Evolutionary conservation across 2,113 vertebrate genomes (phyloP), one percentile per base, ranked within the genome.

Genomic region (Sitta europaea): DNA sequence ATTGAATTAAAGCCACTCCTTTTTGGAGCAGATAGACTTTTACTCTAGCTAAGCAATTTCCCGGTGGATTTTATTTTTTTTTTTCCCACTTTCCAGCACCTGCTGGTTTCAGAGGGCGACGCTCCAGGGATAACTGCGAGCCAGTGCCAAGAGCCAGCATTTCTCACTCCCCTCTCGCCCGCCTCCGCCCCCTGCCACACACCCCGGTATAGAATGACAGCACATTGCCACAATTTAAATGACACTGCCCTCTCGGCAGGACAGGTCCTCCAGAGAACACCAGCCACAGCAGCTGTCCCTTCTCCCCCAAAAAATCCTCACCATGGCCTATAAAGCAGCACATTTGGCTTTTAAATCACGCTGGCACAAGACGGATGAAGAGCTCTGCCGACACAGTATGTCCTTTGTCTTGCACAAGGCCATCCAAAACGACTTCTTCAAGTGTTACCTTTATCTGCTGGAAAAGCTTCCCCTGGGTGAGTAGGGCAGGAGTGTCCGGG

Each of bases 311-410:
- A 81, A 77, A 29, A 3, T 38, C 80, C 38, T 50, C 33, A 80
- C 90, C 91, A 95, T 98, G 94, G 98, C 98, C 10, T 98, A 98
- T 70, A 97, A 98, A 79, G 98, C 96, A 35, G 99, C 98, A 12
- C 99, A 99, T 94, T 98, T 98, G 83, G 99, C 99, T 8, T 99
- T 99, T 90, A 98, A 97, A 80, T 98, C 98, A 0, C 98, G 98
- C 91, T 99, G 99, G 99, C 98, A 98, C 66, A 98, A 98, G 92
- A 99, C 99, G 0, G 99, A 99, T 0, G 98, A 98, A 81, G 98
- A 98, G 22, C 98, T 99, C 95, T 99, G 99, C 84, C 98, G 98
- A 70, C 98, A 99, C 94, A 99, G 99, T 94, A 99, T 99, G 99
- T 99, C 99, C 88, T 99, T 99, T 66, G 94, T 99, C 83, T 97